Conservation (phyloP, 2,113 vertebrate species). For the Oreochromis aureus region DNA sequence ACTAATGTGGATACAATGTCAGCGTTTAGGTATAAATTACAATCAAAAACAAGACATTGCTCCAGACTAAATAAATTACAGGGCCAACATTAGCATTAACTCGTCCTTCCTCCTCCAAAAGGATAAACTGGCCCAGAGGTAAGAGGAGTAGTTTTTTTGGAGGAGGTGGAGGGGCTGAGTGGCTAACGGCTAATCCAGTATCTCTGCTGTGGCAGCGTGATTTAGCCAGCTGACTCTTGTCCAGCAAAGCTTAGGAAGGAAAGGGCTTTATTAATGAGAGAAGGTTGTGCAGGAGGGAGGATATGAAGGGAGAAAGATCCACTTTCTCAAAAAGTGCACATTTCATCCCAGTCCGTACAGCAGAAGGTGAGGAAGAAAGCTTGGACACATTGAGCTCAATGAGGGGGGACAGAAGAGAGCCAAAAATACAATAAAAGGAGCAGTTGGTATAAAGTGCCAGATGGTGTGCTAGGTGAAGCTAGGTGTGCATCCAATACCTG, state of each 20-base stretch:
- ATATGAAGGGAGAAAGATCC: neutral
- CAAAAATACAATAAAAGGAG: slow-evolving; percentile 41
- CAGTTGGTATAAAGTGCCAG: slow-evolving; percentile 36
- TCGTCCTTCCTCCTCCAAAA: neutral
- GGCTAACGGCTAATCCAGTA: slow-evolving; percentile 46
- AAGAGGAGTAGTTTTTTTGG: neutral
- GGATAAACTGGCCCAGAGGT: neutral
- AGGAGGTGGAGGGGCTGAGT: neutral
- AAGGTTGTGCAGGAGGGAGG: neutral
- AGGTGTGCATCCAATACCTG: slow-evolving; percentile 78
- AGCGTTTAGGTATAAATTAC: neutral
- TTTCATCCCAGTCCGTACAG: neutral
- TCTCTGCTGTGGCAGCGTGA: slow-evolving; percentile 18
- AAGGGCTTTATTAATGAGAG: slow-evolving; percentile 24
- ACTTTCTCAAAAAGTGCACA: neutral
- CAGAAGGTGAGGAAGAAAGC: slow-evolving; percentile 42
- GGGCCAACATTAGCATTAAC: neutral
- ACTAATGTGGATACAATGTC: neutral
- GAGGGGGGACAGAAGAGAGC: slow-evolving; percentile 46
- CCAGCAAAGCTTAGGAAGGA: slow-evolving; percentile 28
- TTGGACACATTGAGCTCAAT: slow-evolving; percentile 61
- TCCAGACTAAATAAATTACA: neutral
- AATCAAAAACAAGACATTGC: neutral
- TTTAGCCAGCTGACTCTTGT: slow-evolving; percentile 36
- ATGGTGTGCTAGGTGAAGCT: slow-evolving; percentile 35